These are phyloP conservation scores for Drepanosiphum platanoidis DNA, from an alignment of 2,888 invertebrate species.

Conservation along the genomic window DNA sequence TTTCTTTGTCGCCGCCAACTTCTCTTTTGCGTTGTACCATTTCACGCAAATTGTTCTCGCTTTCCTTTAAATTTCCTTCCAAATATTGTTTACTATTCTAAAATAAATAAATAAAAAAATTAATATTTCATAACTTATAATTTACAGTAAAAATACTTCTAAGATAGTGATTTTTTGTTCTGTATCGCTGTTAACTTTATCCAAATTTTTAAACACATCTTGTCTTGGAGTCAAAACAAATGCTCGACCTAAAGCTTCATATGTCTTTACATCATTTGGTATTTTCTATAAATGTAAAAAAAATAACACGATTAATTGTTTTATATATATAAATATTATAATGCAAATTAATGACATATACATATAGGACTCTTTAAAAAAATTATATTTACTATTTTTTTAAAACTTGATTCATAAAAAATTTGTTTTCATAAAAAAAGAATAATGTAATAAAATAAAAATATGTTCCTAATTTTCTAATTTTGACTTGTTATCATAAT, in stretches of 20 bases:
- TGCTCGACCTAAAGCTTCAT: conserved; percentile 86
- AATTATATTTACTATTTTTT: no score
- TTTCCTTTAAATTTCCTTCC: conserved; percentile 83
- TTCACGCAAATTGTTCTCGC: conserved; percentile 85
- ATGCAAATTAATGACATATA: no score
- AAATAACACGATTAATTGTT: conserved; percentile 55
- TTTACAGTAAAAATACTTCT: conserved; percentile 29
- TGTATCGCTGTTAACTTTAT: conserved; percentile 50
- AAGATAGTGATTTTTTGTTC: conserved; percentile 45
- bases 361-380: no score
- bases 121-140: neutral
- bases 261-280: conserved; percentile 76
- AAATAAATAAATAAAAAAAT: conserved; percentile 65
- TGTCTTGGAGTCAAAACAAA: conserved; percentile 79
- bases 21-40: conserved; percentile 78
- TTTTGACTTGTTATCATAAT: no score
- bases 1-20: conserved; percentile 62
- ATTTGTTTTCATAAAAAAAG: no score
- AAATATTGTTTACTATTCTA: conserved; percentile 81
- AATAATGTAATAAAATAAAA: no score
- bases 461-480: no score
- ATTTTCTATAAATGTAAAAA: conserved; percentile 68
- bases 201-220: conserved; percentile 64
- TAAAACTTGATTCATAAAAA: no score
- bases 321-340: neutral